phyloP scores from a whole-genome alignment of 2,113 vertebrate species.

The Apus apus region DNA sequence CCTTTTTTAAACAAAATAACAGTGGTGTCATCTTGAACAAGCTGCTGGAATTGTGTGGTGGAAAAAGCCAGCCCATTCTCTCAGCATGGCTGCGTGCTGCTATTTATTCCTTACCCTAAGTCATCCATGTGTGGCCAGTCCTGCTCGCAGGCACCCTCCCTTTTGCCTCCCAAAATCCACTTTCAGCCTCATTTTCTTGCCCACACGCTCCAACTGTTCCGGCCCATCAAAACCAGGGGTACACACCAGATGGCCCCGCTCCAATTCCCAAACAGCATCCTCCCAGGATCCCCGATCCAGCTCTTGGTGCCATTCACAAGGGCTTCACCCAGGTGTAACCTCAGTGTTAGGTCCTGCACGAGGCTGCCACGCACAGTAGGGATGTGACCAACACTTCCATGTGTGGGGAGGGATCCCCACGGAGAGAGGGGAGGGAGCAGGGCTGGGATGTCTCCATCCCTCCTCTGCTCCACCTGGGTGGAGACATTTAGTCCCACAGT shows the following conservation, averaged over 20 bases:
- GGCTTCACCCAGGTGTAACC: accelerated
- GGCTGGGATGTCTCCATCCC: neutral
- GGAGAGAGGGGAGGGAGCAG: neutral
- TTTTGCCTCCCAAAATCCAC: neutral
- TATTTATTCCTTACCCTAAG: neutral
- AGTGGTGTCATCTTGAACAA: neutral
- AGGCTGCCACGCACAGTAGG: accelerated
- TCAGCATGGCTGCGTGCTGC: accelerated
- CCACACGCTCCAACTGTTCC: neutral
- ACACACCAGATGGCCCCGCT: neutral
- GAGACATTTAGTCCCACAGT: conserved; percentile 46
- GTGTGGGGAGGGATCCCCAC: neutral
- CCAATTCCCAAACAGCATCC: neutral
- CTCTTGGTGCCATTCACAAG: neutral
- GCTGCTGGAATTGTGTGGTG: neutral
- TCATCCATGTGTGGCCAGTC: accelerated
- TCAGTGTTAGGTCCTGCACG: accelerated
- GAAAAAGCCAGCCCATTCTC: neutral
- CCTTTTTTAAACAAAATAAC: neutral
- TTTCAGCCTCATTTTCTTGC: neutral
- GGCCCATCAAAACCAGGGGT: neutral
- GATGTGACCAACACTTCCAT: neutral
- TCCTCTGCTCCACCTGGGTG: neutral
- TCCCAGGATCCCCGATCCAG: neutral
- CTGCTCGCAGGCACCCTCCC: neutral